Conservation (phyloP, 1,140 invertebrate genomes). For the Bombus difficillimus region DNA sequence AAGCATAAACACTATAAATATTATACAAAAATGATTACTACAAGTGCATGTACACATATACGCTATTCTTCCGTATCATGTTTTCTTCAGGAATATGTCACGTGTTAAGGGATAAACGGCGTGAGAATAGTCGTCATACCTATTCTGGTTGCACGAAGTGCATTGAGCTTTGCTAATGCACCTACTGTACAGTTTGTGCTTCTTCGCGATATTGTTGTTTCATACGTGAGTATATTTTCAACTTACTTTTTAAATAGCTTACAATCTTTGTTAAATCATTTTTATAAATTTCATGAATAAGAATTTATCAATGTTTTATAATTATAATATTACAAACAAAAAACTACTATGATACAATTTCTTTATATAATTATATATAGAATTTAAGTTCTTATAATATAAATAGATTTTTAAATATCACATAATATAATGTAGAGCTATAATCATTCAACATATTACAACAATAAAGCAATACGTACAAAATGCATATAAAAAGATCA, state of each 20-base stretch:
- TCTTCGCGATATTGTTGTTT: not conserved
- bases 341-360: not conserved
- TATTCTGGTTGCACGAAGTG: not conserved
- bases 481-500: not conserved
- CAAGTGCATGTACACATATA: not conserved
- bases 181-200: not conserved
- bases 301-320: not conserved
- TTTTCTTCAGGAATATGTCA: not conserved
- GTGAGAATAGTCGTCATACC: slow-evolving; percentile 25
- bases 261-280: too few relatives aligned
- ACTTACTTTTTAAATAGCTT: not conserved
- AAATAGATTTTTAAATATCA: not conserved
- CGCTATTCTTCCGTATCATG: not conserved
- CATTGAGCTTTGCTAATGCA: not conserved
- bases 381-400: not conserved
- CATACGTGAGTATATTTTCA: not conserved
- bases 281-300: not conserved
- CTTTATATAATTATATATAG: not conserved
- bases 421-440: too few relatives aligned
- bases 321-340: not conserved
- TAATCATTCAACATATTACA: too few relatives aligned
- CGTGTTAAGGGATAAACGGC: not conserved
- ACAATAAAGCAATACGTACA: too few relatives aligned
- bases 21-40: too few relatives aligned
- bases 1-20: too few relatives aligned